phyloP scores from a whole-genome alignment of 2,113 vertebrate species.

The Erythrolamprus reginae region DNA sequence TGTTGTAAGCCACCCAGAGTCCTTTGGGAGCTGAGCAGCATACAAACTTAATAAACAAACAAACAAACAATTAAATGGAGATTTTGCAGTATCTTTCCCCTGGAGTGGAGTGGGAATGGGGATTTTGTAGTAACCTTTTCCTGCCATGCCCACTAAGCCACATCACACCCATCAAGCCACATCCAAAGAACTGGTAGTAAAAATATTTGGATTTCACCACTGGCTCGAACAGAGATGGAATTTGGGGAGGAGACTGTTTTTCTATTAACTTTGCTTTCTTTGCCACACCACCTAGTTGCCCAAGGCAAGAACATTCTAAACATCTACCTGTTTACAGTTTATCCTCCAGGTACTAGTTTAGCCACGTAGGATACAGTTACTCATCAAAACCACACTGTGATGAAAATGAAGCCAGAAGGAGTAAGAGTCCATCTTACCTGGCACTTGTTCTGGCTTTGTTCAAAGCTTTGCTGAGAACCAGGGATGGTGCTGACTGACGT shows the following conservation, averaged over 20 bases:
- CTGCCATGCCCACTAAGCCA: too few relatives aligned
- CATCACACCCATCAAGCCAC: too few relatives aligned
- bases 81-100: too few relatives aligned
- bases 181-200: too few relatives aligned
- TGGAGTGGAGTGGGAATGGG: too few relatives aligned
- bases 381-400: background rate
- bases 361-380: background rate
- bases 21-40: too few relatives aligned
- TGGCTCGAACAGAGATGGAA: background rate
- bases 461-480: slow-evolving; percentile 91
- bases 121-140: too few relatives aligned
- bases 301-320: background rate
- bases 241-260: background rate
- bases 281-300: background rate
- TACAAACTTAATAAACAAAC: too few relatives aligned
- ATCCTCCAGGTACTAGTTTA: background rate
- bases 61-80: too few relatives aligned
- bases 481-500: slow-evolving; percentile 87
- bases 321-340: background rate
- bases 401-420: background rate
- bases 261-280: background rate
- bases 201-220: too few relatives aligned
- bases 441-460: slow-evolving; percentile 79
- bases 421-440: slow-evolving; percentile 70
- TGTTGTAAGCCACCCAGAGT: too few relatives aligned